A percentile compares a stretch with the other conserved stretches of the same genome.
Conservation (phyloP, 1,140 invertebrate genomes). For the Streblospio benedicti region DNA sequence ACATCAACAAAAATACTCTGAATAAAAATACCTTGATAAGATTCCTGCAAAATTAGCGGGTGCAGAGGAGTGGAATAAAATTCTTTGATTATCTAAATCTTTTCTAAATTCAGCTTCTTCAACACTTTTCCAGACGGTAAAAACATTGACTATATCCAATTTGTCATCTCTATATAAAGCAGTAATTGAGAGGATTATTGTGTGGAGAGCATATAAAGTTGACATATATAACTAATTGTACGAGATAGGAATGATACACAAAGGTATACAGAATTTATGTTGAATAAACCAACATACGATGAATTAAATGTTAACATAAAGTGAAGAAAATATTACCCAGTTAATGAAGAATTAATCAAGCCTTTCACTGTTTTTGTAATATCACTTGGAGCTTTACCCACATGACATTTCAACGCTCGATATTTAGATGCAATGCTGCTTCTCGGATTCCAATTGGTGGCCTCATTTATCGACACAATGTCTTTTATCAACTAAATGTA, state of each 20-base stretch:
- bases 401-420: constrained; percentile 32
- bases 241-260: background rate
- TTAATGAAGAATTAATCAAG: no score
- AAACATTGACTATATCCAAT: constrained; percentile 30
- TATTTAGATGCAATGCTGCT: constrained; percentile 32
- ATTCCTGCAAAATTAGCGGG: constrained; percentile 42
- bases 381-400: no score
- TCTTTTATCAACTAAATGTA: constrained; percentile 36
- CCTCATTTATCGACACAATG: constrained; percentile 38
- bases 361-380: no score
- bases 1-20: no score
- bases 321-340: no score
- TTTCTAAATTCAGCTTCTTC: constrained; percentile 29
- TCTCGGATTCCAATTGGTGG: constrained; percentile 32
- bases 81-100: constrained; percentile 20
- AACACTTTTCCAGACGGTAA: constrained; percentile 26
- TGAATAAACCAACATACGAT: no score
- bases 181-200: background rate
- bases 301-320: no score
- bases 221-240: background rate
- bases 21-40: constrained; percentile 38
- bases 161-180: constrained; percentile 22
- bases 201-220: background rate
- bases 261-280: background rate
- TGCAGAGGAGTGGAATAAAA: constrained; percentile 39